These are phyloP conservation scores for Uropsilus gracilis DNA, from an alignment of 2,113 vertebrate genomes.

Conservation along the genomic window DNA sequence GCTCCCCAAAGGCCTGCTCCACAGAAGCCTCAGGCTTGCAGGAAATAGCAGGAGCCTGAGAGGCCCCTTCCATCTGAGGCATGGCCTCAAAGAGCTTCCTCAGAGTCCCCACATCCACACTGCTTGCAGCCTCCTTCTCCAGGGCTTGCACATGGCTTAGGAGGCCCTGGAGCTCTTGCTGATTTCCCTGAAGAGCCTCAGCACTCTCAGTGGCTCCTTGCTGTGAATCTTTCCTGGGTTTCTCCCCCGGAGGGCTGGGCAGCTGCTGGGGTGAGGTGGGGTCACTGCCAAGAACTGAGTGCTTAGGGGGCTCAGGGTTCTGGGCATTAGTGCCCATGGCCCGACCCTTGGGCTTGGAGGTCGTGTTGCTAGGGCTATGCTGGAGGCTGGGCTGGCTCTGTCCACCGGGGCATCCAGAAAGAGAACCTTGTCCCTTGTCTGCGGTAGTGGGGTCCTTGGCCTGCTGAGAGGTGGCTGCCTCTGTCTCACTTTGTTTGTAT, in stretches of 20 bases:
- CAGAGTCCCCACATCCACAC: constrained; percentile 88
- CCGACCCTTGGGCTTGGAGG: neutral
- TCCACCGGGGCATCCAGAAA: neutral
- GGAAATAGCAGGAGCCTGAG: constrained; percentile 65
- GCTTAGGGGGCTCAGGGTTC: neutral
- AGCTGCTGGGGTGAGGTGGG: neutral
- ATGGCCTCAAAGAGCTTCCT: constrained; percentile 91
- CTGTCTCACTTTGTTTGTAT: constrained; percentile 57
- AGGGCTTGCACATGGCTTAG: constrained; percentile 90
- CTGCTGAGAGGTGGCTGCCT: constrained; percentile 39
- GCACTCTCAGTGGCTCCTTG: constrained; percentile 90
- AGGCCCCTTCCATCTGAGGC: constrained; percentile 87
- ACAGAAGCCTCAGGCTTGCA: constrained; percentile 85
- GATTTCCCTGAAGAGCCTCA: constrained; percentile 88
- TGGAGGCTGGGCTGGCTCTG: neutral
- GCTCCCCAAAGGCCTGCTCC: constrained; percentile 92
- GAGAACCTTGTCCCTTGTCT: neutral
- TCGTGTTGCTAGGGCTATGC: neutral
- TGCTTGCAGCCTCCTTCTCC: constrained; percentile 88
- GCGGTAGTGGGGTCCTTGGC: constrained; percentile 42
- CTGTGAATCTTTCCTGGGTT: accelerated
- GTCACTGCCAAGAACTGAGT: neutral
- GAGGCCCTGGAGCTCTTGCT: constrained; percentile 91
- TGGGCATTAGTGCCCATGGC: neutral
- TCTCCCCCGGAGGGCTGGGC: neutral